Conservation (phyloP, 2,797 vertebrate genomes). For the Notolabrus celidotus region DNA sequence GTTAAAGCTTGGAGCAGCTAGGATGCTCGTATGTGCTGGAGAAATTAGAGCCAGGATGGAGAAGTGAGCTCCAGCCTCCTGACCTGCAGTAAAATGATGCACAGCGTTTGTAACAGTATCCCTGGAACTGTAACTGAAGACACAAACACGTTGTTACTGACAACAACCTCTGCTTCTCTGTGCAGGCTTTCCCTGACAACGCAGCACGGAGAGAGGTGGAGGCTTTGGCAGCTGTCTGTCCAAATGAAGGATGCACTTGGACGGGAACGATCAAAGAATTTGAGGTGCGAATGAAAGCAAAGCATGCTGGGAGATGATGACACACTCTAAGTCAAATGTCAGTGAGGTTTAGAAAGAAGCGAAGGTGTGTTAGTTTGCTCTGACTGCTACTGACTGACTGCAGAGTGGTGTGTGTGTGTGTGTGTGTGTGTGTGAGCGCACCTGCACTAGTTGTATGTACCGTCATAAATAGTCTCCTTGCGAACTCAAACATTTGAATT, state of each 20-base stretch:
- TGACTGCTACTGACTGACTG: background rate
- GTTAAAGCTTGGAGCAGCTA: constrained; percentile 4
- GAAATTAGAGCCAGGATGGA: constrained; percentile 40
- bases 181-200: constrained; percentile 96
- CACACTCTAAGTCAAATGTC: background rate
- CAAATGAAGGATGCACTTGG: constrained; percentile 92
- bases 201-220: constrained; percentile 96
- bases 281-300: constrained; percentile 83
- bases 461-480: too few species aligned
- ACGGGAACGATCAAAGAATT: constrained; percentile 95
- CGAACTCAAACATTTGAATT: too few species aligned
- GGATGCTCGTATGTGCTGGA: constrained; percentile 7
- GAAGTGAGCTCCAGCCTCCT: constrained; percentile 18
- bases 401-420: background rate
- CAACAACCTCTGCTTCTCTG: constrained; percentile 30
- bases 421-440: too few species aligned
- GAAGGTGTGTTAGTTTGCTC: background rate
- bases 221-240: constrained; percentile 91
- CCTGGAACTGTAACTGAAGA: constrained; percentile 40
- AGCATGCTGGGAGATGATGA: background rate
- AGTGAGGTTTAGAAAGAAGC: too few species aligned
- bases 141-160: constrained; percentile 3
- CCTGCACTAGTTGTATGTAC: too few species aligned
- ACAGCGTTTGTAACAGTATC: constrained; percentile 27
- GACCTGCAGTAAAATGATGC: constrained; percentile 27